A percentile compares a stretch with the other conserved stretches of the same genome.
Evolutionary conservation across 2,113 vertebrate species (phyloP).

Genomic region (Ahaetulla prasina): DNA sequence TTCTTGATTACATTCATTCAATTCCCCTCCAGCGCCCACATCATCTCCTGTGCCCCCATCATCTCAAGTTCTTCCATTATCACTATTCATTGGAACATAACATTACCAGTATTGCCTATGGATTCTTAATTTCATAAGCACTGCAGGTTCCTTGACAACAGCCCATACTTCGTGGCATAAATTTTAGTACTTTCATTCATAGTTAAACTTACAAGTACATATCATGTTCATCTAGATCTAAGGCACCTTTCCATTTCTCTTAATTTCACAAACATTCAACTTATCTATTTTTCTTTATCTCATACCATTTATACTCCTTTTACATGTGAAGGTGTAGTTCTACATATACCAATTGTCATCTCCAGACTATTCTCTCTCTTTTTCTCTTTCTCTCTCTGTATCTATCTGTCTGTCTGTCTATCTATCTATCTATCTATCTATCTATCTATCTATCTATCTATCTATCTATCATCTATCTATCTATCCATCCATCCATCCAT

Average conservation of each 20-base stretch:
- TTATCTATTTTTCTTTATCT: not conserved
- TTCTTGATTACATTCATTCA: not conserved
- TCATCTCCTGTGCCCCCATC: not conserved
- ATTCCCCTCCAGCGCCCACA: not conserved
- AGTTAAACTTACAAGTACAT: not conserved
- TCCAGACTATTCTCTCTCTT: not conserved
- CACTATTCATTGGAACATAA: not conserved
- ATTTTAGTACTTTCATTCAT: not conserved
- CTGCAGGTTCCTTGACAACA: not conserved
- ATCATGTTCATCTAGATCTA: not conserved
- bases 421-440: no score
- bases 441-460: no score
- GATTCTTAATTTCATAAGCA: not conserved
- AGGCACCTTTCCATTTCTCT: not conserved
- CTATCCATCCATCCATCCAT: no score
- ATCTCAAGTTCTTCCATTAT: not conserved
- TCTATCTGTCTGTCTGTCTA: no score
- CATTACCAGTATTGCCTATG: not conserved
- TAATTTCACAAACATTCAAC: not conserved
- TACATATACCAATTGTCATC: not conserved
- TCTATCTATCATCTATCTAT: no score
- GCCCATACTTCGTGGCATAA: not conserved
- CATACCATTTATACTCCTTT: not conserved
- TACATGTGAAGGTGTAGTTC: not conserved
- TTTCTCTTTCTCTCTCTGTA: fast-evolving